phyloP scores from a whole-genome alignment of 2,797 vertebrate genomes.

The Gymnopithys bicolor region DNA sequence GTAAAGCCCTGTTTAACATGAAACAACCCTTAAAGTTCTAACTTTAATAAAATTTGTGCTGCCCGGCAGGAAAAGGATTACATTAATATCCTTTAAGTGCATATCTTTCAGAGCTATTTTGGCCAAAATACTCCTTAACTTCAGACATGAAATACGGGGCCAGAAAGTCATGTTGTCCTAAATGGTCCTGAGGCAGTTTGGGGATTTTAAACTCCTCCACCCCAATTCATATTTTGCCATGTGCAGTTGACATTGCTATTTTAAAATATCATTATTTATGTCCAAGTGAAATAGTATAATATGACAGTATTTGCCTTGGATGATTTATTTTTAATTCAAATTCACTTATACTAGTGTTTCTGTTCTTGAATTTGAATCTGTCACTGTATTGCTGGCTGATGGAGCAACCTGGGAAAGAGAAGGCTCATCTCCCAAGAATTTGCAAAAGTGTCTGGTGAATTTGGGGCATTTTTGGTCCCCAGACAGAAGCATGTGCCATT shows the following conservation, averaged over 20 bases:
- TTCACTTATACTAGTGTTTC: neutral
- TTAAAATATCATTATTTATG: neutral
- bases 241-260: neutral
- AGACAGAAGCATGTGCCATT: neutral
- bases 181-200: neutral
- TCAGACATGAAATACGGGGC: neutral
- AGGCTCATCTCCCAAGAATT: neutral
- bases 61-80: neutral
- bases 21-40: constrained; percentile 23
- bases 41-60: constrained; percentile 1
- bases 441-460: neutral
- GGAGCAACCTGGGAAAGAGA: neutral
- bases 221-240: neutral
- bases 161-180: neutral
- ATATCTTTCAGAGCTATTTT: neutral
- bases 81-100: neutral
- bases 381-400: neutral
- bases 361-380: neutral
- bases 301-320: neutral
- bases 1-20: neutral
- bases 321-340: constrained; percentile 17
- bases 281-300: neutral
- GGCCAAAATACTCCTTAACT: constrained; percentile 3
- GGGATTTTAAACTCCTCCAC: neutral
- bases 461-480: neutral